Evolutionary conservation across 2,113 vertebrate genomes (phyloP).

Genomic region (Castor canadensis): DNA sequence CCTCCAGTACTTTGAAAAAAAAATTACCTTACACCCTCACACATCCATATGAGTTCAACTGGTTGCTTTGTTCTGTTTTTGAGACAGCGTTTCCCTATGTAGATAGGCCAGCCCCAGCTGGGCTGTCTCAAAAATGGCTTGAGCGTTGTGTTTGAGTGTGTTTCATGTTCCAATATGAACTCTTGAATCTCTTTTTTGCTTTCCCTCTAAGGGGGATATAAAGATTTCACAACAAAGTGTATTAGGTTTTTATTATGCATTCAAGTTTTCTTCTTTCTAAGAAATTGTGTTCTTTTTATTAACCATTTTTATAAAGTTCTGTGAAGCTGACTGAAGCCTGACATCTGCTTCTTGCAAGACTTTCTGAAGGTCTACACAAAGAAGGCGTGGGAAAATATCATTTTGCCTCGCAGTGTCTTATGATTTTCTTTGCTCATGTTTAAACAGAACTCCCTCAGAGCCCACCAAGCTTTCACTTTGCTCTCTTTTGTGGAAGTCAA

Average conservation of each 20-base stretch:
- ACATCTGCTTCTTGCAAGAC: neutral
- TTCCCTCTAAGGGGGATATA: neutral
- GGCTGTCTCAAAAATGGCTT: neutral
- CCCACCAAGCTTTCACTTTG: slow-evolving; percentile 78
- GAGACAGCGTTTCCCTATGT: neutral
- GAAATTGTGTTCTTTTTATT: neutral
- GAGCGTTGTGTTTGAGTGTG: too few species aligned
- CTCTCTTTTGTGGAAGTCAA: slow-evolving; percentile 86
- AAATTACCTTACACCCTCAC: slow-evolving; percentile 93
- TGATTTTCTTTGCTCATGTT: neutral
- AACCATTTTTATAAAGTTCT: slow-evolving; percentile 24
- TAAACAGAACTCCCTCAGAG: neutral
- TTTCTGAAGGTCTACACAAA: neutral
- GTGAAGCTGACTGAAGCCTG: neutral
- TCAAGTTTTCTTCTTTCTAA: slow-evolving; percentile 7
- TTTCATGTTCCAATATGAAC: too few species aligned
- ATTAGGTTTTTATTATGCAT: neutral
- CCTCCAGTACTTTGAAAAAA: neutral
- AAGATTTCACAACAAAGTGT: neutral
- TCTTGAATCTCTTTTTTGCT: neutral
- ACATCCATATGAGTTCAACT: slow-evolving; percentile 77
- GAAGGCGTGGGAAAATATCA: neutral
- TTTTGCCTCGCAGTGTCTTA: neutral
- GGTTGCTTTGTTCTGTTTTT: slow-evolving; percentile 77
- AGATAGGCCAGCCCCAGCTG: too few species aligned